Percentiles rank a stretch among this genome's conserved stretches.
phyloP scores from a whole-genome alignment of 2,113 vertebrate genomes.

The Paedocypris sp. region DNA sequence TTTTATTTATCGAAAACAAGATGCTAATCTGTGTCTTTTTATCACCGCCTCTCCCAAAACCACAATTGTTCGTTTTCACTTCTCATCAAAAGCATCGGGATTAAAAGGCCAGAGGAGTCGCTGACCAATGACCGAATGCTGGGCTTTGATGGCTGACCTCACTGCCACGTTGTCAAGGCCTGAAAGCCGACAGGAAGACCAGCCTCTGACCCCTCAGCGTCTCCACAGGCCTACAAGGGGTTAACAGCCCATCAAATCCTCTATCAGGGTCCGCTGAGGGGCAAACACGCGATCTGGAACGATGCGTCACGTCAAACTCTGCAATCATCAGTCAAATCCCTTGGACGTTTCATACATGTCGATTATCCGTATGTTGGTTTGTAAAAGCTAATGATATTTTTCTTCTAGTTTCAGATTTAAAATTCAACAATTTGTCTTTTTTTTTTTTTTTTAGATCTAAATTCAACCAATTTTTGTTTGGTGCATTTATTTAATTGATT shows the following conservation, averaged over 20 bases:
- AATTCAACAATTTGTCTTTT: too few species aligned
- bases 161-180: constrained; percentile 46
- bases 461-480: too few species aligned
- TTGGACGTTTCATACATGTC: too few species aligned
- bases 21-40: constrained; percentile 46
- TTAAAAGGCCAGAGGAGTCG: constrained; percentile 46
- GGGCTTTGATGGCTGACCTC: constrained; percentile 50
- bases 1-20: too few species aligned
- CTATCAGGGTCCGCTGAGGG: constrained; percentile 23
- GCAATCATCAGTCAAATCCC: constrained; percentile 25
- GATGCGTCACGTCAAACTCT: constrained; percentile 14
- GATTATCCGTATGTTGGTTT: too few species aligned
- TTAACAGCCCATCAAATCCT: constrained; percentile 46
- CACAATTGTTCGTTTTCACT: constrained; percentile 9
- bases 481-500: too few species aligned
- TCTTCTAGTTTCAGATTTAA: too few species aligned
- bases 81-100: constrained; percentile 42
- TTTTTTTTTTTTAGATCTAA: too few species aligned
- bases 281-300: background rate
- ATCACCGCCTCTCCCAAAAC: constrained; percentile 26
- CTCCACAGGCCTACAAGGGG: constrained; percentile 40
- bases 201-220: constrained; percentile 45
- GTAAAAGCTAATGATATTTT: too few species aligned
- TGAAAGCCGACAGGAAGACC: constrained; percentile 35
- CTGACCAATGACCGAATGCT: constrained; percentile 52